Evolutionary conservation across 2,888 invertebrate genomes (phyloP).

Genomic region (Drosophila demipolita): DNA sequence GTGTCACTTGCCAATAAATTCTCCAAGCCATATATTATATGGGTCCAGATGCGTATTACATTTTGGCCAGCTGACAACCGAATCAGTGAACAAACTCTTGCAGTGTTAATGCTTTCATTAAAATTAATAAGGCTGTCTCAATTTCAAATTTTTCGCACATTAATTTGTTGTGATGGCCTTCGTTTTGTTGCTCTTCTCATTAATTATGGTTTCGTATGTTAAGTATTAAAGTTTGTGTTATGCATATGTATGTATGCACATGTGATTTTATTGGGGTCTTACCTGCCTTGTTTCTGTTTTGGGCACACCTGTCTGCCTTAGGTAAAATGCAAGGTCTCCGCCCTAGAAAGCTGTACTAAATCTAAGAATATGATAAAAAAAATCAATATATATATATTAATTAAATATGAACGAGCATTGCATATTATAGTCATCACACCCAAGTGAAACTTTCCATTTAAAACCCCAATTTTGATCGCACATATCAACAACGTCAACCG

Average conservation of each 20-base stretch:
- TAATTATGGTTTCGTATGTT: constrained; percentile 39
- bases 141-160: constrained; percentile 64
- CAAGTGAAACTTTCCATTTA: constrained; percentile 39
- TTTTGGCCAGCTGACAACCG: constrained; percentile 25
- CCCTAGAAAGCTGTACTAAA: constrained; percentile 37
- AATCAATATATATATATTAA: not conserved
- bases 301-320: constrained; percentile 30
- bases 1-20: not conserved
- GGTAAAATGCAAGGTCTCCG: constrained; percentile 51
- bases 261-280: constrained; percentile 16
- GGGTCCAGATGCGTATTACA: constrained; percentile 11
- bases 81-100: constrained; percentile 31
- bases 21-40: not conserved
- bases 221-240: constrained; percentile 10
- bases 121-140: constrained; percentile 48
- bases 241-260: constrained; percentile 7
- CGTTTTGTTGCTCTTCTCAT: constrained; percentile 26
- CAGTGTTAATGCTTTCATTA: constrained; percentile 38
- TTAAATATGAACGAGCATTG: constrained; percentile 1
- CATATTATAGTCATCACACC: constrained; percentile 21
- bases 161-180: constrained; percentile 52
- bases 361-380: constrained; percentile 54
- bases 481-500: not conserved
- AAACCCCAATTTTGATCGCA: constrained; percentile 23
- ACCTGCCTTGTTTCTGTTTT: constrained; percentile 32